Percentiles rank a stretch among this genome's conserved stretches.
Conservation (phyloP, 1,140 invertebrate genomes). For the Phthorimaea operculella region DNA sequence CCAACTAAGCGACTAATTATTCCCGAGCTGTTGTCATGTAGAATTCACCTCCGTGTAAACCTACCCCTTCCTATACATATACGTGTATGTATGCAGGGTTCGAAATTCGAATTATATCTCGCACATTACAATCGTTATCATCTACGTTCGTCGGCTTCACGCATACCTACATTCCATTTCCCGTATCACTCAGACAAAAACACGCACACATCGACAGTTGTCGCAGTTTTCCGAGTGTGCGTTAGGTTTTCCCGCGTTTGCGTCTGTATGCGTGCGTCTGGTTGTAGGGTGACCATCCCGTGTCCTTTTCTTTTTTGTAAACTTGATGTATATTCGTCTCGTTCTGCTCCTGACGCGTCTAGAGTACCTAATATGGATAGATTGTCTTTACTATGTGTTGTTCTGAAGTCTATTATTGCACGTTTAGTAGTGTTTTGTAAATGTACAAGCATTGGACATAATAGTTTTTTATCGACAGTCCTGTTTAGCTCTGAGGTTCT, state of each 20-base stretch:
- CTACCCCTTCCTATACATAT: conserved; percentile 26
- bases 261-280: conserved; percentile 9
- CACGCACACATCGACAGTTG: conserved; percentile 9
- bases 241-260: conserved; percentile 12
- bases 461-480: background rate
- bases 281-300: conserved; percentile 10
- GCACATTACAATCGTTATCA: conserved; percentile 46
- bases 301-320: conserved; percentile 8
- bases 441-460: conserved; percentile 16
- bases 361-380: conserved; percentile 26
- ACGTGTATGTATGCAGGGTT: conserved; percentile 13
- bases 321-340: conserved; percentile 7
- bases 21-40: no score
- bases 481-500: background rate
- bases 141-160: conserved; percentile 19
- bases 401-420: conserved; percentile 45
- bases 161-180: conserved; percentile 47
- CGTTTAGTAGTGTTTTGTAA: conserved; percentile 46
- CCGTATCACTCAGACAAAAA: conserved; percentile 18
- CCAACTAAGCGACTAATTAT: no score
- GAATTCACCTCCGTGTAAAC: no score
- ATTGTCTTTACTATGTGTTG: conserved; percentile 19
- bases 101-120: conserved; percentile 36
- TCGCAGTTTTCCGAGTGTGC: conserved; percentile 21
- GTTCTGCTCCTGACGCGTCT: conserved; percentile 17